Evolutionary conservation across 37 sponge, comb jelly and placozoan genomes (phyloP).

Genomic region (Halichondria panicea): DNA sequence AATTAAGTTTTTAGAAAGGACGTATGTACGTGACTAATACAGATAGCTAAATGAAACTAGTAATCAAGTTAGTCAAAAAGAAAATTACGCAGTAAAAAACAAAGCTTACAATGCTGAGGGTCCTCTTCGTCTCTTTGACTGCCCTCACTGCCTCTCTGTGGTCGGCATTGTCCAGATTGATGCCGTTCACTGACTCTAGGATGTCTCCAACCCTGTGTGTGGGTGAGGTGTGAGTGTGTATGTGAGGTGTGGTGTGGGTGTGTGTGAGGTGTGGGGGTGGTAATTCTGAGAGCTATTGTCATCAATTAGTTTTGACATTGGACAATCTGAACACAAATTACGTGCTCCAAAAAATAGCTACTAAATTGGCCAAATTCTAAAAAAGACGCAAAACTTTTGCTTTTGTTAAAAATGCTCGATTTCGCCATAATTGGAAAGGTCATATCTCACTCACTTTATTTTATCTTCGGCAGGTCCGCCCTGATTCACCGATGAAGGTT

Average conservation of each 20-base stretch:
- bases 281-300: no score
- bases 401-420: no score
- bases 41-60: not conserved
- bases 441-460: constrained; percentile 42
- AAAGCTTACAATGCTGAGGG: constrained; percentile 32
- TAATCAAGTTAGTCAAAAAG: not conserved
- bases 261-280: no score
- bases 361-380: no score
- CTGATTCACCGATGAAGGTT: constrained; percentile 60
- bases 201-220: constrained; percentile 72
- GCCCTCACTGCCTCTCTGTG: constrained; percentile 67
- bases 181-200: constrained; percentile 66
- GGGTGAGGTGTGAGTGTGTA: constrained; percentile 3
- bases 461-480: constrained; percentile 63
- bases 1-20: no score
- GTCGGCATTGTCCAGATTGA: constrained; percentile 51
- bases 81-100: not conserved
- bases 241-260: no score
- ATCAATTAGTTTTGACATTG: no score
- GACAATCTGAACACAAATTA: no score
- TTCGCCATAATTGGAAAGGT: no score
- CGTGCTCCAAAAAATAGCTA: no score
- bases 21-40: not conserved
- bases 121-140: constrained; percentile 64
- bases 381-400: no score